Evolutionary conservation across 2,113 vertebrate species (phyloP).

Genomic region (Callorhinus ursinus): DNA sequence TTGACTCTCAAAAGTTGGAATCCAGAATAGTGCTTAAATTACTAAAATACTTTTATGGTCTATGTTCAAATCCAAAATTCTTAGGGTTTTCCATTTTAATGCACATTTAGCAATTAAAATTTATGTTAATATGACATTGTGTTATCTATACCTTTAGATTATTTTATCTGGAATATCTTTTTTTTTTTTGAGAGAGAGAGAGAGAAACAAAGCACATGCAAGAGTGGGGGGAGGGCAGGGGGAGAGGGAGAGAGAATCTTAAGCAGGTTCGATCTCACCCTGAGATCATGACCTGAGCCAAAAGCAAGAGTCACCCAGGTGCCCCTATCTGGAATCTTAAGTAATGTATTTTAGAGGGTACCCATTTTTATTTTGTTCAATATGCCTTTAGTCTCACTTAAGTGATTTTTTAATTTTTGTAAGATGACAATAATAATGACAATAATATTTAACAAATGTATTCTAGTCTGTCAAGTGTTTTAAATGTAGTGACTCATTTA

Average conservation of each 20-base stretch:
- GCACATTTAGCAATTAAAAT: not conserved
- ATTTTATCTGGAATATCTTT: not conserved
- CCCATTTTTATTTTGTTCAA: not conserved
- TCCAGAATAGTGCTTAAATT: constrained; percentile 18
- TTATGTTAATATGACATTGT: not conserved
- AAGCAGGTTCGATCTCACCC: not conserved
- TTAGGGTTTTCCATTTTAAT: constrained; percentile 15
- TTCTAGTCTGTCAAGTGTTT: not conserved
- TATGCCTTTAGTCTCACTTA: not conserved
- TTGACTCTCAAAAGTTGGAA: not conserved
- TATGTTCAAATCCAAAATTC: not conserved
- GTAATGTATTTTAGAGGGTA: not conserved
- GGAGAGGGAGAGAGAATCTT: not conserved
- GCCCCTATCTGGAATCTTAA: not conserved
- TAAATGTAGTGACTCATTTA: not conserved
- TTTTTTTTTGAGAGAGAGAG: not conserved
- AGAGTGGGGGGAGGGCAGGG: not conserved
- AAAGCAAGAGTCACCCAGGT: not conserved
- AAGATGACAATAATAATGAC: not conserved
- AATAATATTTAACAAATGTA: constrained; percentile 35
- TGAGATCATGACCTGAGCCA: not conserved
- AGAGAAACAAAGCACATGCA: not conserved
- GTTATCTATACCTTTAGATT: constrained; percentile 3
- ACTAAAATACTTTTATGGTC: not conserved
- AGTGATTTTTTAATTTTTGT: not conserved